These are phyloP conservation scores for Neosalanx taihuensis DNA, from an alignment of 2,797 vertebrate species.

Conservation along the genomic window DNA sequence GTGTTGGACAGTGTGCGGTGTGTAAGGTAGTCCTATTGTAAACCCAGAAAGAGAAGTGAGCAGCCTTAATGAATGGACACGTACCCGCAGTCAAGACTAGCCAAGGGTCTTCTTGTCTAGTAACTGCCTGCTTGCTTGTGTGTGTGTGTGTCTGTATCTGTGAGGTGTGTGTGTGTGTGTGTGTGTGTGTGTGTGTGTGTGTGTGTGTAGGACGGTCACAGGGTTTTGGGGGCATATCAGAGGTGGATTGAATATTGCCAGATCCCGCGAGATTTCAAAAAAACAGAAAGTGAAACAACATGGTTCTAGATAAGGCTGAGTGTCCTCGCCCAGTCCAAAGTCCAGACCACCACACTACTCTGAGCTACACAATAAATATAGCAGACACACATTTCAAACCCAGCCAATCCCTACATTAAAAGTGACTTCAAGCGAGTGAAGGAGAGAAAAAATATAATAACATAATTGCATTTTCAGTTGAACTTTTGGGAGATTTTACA, in stretches of 20 bases:
- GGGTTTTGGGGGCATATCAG: slow-evolving; percentile 64
- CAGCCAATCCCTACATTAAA: slow-evolving; percentile 67
- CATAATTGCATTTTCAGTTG: slow-evolving; percentile 69
- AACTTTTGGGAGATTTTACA: slow-evolving; percentile 52
- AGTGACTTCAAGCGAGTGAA: slow-evolving; percentile 67
- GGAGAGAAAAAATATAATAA: slow-evolving; percentile 53
- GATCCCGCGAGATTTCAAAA: slow-evolving; percentile 65
- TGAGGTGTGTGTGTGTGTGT: background rate
- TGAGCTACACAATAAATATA: slow-evolving; percentile 76
- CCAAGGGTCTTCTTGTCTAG: slow-evolving; percentile 46
- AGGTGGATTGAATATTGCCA: slow-evolving; percentile 79
- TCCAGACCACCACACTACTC: slow-evolving; percentile 65
- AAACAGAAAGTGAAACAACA: slow-evolving; percentile 48
- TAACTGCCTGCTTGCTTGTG: slow-evolving; percentile 28
- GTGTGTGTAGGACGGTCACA: slow-evolving; percentile 56
- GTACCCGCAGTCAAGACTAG: slow-evolving; percentile 65
- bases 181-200: slow-evolving; percentile 18
- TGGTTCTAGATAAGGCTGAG: slow-evolving; percentile 63
- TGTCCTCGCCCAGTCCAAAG: slow-evolving; percentile 66
- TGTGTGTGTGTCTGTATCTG: too few species aligned
- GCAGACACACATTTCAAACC: slow-evolving; percentile 68
- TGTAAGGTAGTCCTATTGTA: slow-evolving; percentile 58
- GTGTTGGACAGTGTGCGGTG: slow-evolving; percentile 21
- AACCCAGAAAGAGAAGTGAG: slow-evolving; percentile 50
- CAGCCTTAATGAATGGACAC: slow-evolving; percentile 53